Percentiles rank a stretch among this genome's conserved stretches.
These are phyloP conservation scores for Nansenia antarctica DNA, from an alignment of 2,113 vertebrate genomes.

Conservation along the genomic window DNA sequence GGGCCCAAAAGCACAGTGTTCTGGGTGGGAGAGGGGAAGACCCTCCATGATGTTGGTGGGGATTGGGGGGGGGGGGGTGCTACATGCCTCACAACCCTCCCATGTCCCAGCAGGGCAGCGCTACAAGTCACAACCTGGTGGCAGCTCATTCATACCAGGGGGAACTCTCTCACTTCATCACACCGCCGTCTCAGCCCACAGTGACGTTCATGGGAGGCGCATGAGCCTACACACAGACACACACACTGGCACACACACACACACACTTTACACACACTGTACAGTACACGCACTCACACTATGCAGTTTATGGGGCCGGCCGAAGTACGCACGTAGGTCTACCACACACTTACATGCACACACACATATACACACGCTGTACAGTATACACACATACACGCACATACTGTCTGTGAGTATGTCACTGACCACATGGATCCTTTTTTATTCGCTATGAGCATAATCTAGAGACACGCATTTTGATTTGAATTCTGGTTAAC, in stretches of 20 bases:
- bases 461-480: too few species aligned
- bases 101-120: constrained; percentile 30
- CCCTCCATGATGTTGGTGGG: constrained; percentile 20
- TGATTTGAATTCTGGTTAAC: too few species aligned
- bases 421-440: too few species aligned
- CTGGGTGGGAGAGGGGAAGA: not conserved
- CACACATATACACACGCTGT: not conserved
- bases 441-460: too few species aligned
- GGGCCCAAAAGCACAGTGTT: too few species aligned
- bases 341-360: not conserved
- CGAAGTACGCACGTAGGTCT: too few species aligned
- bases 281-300: not conserved
- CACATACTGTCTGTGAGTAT: not conserved
- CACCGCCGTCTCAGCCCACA: constrained; percentile 12
- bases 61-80: too few species aligned
- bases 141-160: constrained; percentile 7
- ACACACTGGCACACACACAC: not conserved
- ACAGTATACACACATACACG: not conserved
- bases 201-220: constrained; percentile 3
- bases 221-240: not conserved
- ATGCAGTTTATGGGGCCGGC: too few species aligned
- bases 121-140: constrained; percentile 47
- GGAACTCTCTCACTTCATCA: constrained; percentile 19
- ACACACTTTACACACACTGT: not conserved
- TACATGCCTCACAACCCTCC: constrained; percentile 51